Evolutionary conservation across 2,797 vertebrate genomes (phyloP).

Genomic region (Paratrypauchen microcephalus): DNA sequence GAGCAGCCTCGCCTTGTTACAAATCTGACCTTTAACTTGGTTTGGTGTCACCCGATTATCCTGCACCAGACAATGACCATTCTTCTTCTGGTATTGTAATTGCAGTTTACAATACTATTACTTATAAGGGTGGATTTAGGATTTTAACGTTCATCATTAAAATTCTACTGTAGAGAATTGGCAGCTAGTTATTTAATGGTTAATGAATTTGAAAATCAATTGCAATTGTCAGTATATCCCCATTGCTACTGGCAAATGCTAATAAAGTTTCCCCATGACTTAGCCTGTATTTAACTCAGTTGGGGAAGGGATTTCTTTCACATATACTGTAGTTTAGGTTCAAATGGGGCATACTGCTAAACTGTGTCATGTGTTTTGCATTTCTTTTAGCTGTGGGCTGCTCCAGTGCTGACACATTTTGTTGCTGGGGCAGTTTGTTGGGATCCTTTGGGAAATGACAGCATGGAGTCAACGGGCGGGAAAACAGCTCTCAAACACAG

Average conservation of each 20-base stretch:
- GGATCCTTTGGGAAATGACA: conserved; percentile 46
- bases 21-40: too few species aligned
- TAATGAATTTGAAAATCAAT: neutral
- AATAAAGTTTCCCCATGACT: conserved; percentile 13
- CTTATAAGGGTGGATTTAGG: neutral
- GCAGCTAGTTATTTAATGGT: neutral
- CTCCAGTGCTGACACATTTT: conserved; percentile 47
- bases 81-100: too few species aligned
- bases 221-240: neutral
- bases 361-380: conserved; percentile 68
- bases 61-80: too few species aligned
- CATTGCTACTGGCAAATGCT: neutral
- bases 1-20: too few species aligned
- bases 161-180: neutral
- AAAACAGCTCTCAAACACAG: conserved; percentile 14
- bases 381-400: conserved; percentile 57
- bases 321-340: conserved; percentile 14
- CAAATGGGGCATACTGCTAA: conserved; percentile 17
- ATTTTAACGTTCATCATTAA: neutral
- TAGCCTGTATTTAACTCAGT: conserved; percentile 15
- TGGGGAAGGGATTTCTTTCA: conserved; percentile 18
- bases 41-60: too few species aligned
- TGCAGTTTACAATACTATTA: too few species aligned
- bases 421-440: conserved; percentile 39
- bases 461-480: conserved; percentile 24